Evolutionary conservation across 1,140 invertebrate species (phyloP).

Genomic region (Leptinotarsa undecemlineata): DNA sequence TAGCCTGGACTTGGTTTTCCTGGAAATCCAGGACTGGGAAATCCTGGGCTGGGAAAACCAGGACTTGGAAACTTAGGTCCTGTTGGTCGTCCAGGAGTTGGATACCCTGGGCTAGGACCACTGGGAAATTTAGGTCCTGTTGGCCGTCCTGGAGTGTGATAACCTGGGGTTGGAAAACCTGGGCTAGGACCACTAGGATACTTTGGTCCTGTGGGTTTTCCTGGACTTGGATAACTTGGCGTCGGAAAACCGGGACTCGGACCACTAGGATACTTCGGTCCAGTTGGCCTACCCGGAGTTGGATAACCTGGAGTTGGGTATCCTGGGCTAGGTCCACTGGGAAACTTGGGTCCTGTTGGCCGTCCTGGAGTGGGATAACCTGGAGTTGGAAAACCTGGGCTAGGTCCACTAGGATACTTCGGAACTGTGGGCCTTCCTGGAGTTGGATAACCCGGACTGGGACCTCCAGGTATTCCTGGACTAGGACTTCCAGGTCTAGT

Average conservation of each 20-base stretch:
- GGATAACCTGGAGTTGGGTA: slow-evolving; percentile 16
- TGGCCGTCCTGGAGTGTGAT: slow-evolving; percentile 44
- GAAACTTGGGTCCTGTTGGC: slow-evolving; percentile 53
- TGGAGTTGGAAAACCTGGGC: slow-evolving; percentile 46
- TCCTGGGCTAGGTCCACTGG: slow-evolving; percentile 13
- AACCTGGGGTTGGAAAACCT: slow-evolving; percentile 48
- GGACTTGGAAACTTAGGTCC: slow-evolving; percentile 31
- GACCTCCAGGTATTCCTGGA: slow-evolving; percentile 13
- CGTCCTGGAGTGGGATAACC: slow-evolving; percentile 43
- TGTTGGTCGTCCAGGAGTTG: slow-evolving; percentile 26
- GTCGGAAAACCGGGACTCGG: slow-evolving; percentile 16
- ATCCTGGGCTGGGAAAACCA: background rate
- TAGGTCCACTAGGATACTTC: slow-evolving; percentile 7
- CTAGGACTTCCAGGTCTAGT: slow-evolving; percentile 16
- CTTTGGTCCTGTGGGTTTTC: slow-evolving; percentile 16
- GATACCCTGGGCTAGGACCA: slow-evolving; percentile 15
- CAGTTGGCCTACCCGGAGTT: slow-evolving; percentile 41
- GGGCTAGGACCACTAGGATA: slow-evolving; percentile 15
- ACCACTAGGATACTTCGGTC: slow-evolving; percentile 49
- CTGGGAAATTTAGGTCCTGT: slow-evolving; percentile 51
- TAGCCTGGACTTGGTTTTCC: slow-evolving; percentile 24
- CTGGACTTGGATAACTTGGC: slow-evolving; percentile 16
- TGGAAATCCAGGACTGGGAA: slow-evolving; percentile 23
- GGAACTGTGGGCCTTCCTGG: slow-evolving; percentile 19
- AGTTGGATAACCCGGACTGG: slow-evolving; percentile 22